Evolutionary conservation across 30 jellyfish, hydroid and myxozoan species (phyloP).

Genomic region (Hydractinia echinata): DNA sequence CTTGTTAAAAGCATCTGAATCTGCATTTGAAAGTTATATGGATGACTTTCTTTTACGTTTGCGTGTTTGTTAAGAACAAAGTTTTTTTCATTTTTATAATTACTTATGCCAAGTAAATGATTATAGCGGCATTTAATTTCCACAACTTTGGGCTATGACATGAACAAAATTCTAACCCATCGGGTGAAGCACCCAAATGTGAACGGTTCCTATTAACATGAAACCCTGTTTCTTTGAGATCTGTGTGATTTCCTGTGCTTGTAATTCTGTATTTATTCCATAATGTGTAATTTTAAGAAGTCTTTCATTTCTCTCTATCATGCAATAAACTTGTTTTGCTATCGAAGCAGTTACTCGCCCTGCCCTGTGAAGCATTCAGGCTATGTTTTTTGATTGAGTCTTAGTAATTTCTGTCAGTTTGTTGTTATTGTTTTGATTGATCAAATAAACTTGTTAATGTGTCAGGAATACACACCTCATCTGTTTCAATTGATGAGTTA

Average conservation of each 20-base stretch:
- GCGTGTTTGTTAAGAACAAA: not conserved
- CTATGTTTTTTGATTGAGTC: not conserved
- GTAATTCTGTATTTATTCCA: not conserved
- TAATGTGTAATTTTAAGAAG: not conserved
- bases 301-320: not conserved
- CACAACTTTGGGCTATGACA: constrained; percentile 43
- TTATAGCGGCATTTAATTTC: constrained; percentile 41
- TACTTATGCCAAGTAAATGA: not conserved
- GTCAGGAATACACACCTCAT: constrained; percentile 1
- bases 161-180: constrained; percentile 41
- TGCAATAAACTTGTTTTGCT: not conserved
- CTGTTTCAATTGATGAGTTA: constrained; percentile 5
- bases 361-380: too few relatives aligned
- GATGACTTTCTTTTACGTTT: constrained; percentile 22
- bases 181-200: constrained; percentile 56
- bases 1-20: constrained; percentile 35
- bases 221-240: not conserved
- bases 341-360: not conserved
- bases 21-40: constrained; percentile 37
- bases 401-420: not conserved
- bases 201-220: constrained; percentile 12
- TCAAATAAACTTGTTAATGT: not conserved
- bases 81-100: not conserved
- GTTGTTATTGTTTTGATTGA: not conserved
- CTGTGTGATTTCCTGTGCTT: not conserved